These are phyloP conservation scores for Austrofundulus limnaeus DNA, from an alignment of 2,113 vertebrate genomes.

Conservation along the genomic window DNA sequence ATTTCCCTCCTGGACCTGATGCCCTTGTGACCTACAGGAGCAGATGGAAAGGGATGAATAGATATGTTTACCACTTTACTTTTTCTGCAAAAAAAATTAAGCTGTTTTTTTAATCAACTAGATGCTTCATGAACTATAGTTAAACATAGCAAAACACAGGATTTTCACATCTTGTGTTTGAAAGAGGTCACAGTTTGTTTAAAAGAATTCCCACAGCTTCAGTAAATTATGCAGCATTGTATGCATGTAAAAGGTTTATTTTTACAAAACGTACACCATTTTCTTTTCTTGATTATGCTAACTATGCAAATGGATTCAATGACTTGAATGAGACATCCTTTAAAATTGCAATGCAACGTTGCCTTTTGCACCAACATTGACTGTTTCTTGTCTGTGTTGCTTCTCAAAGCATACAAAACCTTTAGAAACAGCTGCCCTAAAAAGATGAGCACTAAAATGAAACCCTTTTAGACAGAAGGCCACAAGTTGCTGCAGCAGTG, in stretches of 20 bases:
- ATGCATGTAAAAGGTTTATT: not conserved
- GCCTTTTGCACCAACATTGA: not conserved
- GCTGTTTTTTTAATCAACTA: not conserved
- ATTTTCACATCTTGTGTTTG: not conserved
- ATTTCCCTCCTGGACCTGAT: no score
- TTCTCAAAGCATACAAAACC: not conserved
- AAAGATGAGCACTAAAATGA: not conserved
- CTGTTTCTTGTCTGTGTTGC: not conserved
- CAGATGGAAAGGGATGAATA: no score
- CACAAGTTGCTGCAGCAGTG: not conserved
- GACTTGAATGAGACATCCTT: not conserved
- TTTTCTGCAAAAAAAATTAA: no score
- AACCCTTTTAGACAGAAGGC: not conserved
- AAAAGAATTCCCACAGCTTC: not conserved
- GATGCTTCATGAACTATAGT: not conserved
- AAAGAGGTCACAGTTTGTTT: not conserved
- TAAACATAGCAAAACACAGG: not conserved
- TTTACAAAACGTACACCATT: not conserved
- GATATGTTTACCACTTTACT: no score
- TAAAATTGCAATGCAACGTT: not conserved
- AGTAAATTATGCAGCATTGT: not conserved
- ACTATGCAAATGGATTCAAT: no score
- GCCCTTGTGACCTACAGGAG: no score
- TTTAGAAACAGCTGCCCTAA: not conserved
- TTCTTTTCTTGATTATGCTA: not conserved